These are phyloP conservation scores for Scaptomyza polygonia DNA, from an alignment of 2,888 invertebrate species.

Conservation along the genomic window DNA sequence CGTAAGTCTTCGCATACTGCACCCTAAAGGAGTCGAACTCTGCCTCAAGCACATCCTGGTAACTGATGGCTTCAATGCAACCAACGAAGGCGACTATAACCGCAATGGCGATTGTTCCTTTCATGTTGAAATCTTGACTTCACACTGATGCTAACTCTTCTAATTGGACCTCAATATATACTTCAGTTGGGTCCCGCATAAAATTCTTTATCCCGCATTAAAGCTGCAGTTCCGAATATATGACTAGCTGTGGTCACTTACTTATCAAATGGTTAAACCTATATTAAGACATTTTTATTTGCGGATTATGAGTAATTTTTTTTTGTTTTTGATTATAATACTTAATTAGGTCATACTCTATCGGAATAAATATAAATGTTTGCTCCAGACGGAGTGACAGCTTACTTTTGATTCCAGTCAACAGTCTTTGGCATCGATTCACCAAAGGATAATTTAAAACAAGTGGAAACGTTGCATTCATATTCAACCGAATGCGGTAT, in stretches of 20 bases:
- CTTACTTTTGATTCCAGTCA: slow-evolving; percentile 28
- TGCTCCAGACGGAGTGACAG: too few species aligned
- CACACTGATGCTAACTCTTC: background rate
- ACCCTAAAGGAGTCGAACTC: slow-evolving; percentile 80
- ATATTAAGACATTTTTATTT: too few species aligned
- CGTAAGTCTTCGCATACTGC: slow-evolving; percentile 88
- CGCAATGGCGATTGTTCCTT: background rate
- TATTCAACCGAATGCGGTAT: too few species aligned
- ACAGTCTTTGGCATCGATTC: background rate
- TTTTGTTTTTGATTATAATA: too few species aligned
- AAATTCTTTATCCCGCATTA: background rate
- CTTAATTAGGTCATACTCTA: too few species aligned
- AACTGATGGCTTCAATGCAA: slow-evolving; percentile 3
- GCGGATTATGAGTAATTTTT: too few species aligned
- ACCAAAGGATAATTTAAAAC: too few species aligned
- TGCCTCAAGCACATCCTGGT: slow-evolving; percentile 7
- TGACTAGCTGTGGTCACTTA: background rate
- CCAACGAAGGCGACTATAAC: slow-evolving; percentile 6
- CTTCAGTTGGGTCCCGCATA: background rate
- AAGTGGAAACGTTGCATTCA: too few species aligned
- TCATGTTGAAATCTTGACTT: slow-evolving; percentile 5
- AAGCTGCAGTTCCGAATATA: background rate
- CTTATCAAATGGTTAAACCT: too few species aligned
- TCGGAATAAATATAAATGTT: too few species aligned
- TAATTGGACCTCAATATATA: background rate